Conservation (phyloP, 2,797 vertebrate species). For the Enteromius fasciolatus region DNA sequence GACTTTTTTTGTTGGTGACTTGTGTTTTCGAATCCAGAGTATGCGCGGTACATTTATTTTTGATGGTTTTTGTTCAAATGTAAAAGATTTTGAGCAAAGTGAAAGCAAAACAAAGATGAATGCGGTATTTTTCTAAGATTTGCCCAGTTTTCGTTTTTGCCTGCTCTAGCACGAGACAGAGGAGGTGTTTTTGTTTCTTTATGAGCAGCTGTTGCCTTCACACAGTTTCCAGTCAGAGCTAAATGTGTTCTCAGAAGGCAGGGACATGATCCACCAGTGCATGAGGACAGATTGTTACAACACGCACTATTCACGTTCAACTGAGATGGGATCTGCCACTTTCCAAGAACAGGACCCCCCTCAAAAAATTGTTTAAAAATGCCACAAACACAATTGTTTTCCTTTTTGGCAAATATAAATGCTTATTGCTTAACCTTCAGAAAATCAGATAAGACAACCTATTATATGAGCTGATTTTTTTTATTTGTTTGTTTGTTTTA, state of each 20-base stretch:
- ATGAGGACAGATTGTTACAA: constrained; percentile 6
- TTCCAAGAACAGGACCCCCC: not conserved
- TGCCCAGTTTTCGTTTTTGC: not conserved
- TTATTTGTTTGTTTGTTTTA: not conserved
- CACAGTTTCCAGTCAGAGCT: constrained; percentile 30
- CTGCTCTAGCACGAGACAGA: not conserved
- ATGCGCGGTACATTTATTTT: not conserved
- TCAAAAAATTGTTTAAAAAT: not conserved
- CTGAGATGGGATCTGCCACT: not conserved
- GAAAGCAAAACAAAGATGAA: not conserved
- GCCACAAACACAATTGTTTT: not conserved
- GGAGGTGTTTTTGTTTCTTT: constrained; percentile 32
- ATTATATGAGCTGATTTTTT: not conserved
- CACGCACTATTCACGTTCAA: not conserved
- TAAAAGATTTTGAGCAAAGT: not conserved
- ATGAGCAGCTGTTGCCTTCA: constrained; percentile 25
- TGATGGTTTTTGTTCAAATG: not conserved
- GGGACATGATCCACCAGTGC: constrained; percentile 5
- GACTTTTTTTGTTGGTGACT: not conserved
- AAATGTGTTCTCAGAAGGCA: constrained; percentile 35
- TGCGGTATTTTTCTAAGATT: not conserved
- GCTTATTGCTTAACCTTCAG: not conserved
- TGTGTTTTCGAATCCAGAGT: not conserved
- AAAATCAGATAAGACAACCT: not conserved
- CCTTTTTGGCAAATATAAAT: not conserved